These are phyloP conservation scores for Genyomyrus donnyi DNA, from an alignment of 2,113 vertebrate species.

Conservation along the genomic window DNA sequence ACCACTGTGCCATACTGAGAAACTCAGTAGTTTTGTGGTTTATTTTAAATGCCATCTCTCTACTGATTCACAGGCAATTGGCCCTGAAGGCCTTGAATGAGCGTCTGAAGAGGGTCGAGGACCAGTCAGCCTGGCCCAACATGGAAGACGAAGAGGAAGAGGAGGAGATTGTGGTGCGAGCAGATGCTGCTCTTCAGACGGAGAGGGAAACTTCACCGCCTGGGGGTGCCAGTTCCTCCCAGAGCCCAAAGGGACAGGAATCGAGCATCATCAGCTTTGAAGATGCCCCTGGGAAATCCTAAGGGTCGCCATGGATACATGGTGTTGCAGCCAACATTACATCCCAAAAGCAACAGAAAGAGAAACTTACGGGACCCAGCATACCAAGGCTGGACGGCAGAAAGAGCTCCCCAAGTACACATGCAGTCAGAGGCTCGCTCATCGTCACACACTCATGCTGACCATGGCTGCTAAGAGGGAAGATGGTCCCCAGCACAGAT, in stretches of 20 bases:
- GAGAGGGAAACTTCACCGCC: slow-evolving; percentile 40
- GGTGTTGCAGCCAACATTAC: neutral
- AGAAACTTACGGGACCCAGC: neutral
- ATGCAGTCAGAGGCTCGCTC: neutral
- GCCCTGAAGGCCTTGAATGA: slow-evolving; percentile 95
- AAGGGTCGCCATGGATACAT: slow-evolving; percentile 40
- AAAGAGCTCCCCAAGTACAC: neutral
- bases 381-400: neutral
- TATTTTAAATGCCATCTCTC: neutral
- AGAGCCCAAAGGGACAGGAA: slow-evolving; percentile 60
- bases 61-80: slow-evolving; percentile 71
- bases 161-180: slow-evolving; percentile 67
- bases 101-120: slow-evolving; percentile 88
- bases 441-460: neutral
- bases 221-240: slow-evolving; percentile 29
- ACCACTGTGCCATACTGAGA: neutral
- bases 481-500: slow-evolving; percentile 1
- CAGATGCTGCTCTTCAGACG: slow-evolving; percentile 59
- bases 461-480: neutral
- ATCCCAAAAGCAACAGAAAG: slow-evolving; percentile 27
- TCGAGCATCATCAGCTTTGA: slow-evolving; percentile 90
- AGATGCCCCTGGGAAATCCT: slow-evolving; percentile 74
- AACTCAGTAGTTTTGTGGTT: neutral
- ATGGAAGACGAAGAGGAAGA: slow-evolving; percentile 93
- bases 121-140: slow-evolving; percentile 89